Percentiles rank a stretch among this genome's conserved stretches.
These are phyloP conservation scores for Scaptomyza parva DNA, from an alignment of 2,888 invertebrate genomes.

Conservation along the genomic window DNA sequence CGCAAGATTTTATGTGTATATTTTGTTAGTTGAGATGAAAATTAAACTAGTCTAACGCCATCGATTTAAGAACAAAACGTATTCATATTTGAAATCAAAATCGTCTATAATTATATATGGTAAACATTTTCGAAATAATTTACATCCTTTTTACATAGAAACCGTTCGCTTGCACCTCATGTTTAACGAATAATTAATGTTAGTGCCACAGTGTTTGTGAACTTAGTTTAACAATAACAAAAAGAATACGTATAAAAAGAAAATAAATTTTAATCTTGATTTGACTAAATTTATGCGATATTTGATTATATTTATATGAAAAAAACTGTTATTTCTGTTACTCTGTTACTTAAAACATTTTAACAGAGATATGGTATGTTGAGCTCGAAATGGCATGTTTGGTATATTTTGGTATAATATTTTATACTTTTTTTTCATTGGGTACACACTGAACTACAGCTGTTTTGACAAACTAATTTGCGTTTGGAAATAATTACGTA, in stretches of 20 bases:
- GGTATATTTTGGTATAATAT: constrained; percentile 26
- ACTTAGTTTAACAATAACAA: constrained; percentile 62
- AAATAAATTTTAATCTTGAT: constrained; percentile 55
- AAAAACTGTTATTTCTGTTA: too few relatives aligned
- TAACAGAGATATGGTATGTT: neutral
- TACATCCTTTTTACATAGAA: constrained; percentile 29
- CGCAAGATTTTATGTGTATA: constrained; percentile 56
- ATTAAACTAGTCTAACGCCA: constrained; percentile 47
- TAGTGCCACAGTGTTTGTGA: constrained; percentile 76
- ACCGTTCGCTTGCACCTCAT: constrained; percentile 65
- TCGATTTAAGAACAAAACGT: constrained; percentile 50
- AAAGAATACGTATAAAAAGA: constrained; percentile 48
- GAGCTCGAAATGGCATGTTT: constrained; percentile 23
- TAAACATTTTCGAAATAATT: constrained; percentile 38
- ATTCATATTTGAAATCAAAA: constrained; percentile 37
- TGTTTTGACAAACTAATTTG: constrained; percentile 41
- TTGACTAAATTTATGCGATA: constrained; percentile 14
- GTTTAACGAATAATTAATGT: constrained; percentile 56
- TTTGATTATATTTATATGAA: neutral
- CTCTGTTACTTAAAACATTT: constrained; percentile 4
- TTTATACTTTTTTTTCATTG: neutral
- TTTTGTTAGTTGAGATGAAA: constrained; percentile 57
- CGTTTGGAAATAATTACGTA: constrained; percentile 70
- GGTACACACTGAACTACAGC: constrained; percentile 49
- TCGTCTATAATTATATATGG: constrained; percentile 25